Percentiles rank a stretch among this genome's conserved stretches.
Evolutionary conservation across 2,113 vertebrate genomes (phyloP).

Genomic region (Syrmaticus mikado): DNA sequence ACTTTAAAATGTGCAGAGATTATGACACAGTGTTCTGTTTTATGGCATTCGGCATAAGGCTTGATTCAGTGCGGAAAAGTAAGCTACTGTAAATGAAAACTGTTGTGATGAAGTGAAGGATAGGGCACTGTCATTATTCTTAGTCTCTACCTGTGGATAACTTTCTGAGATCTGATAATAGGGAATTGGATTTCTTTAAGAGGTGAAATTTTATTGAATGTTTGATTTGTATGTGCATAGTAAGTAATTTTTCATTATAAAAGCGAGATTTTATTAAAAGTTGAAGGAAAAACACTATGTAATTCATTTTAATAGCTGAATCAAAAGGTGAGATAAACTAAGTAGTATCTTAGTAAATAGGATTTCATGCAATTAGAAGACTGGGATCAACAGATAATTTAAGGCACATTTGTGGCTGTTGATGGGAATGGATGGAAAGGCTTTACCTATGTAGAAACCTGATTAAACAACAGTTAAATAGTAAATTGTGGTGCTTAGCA

Average conservation of each 20-base stretch:
- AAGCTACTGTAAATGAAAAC: not conserved
- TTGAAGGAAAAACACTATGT: not conserved
- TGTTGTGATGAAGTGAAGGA: not conserved
- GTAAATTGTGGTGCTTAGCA: not conserved
- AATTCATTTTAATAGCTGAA: not conserved
- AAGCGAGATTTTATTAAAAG: not conserved
- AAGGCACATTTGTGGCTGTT: not conserved
- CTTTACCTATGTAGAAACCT: not conserved
- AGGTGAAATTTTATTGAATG: not conserved
- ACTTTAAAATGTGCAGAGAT: not conserved
- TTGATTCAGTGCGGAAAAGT: not conserved
- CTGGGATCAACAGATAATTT: not conserved
- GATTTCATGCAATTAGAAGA: not conserved
- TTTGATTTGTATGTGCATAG: not conserved
- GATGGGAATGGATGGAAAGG: not conserved
- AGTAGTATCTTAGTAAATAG: not conserved
- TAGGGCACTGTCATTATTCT: not conserved
- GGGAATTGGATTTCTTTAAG: not conserved
- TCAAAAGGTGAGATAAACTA: not conserved
- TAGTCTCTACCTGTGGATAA: not conserved
- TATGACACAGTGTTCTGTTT: not conserved
- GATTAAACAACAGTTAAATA: not conserved
- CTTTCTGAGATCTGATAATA: not conserved
- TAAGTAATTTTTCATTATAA: not conserved
- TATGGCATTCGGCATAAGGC: not conserved